Base-by-base conservation (phyloP, 1,140 invertebrate genomes). In the Aphelenchoides besseyi region DNA sequence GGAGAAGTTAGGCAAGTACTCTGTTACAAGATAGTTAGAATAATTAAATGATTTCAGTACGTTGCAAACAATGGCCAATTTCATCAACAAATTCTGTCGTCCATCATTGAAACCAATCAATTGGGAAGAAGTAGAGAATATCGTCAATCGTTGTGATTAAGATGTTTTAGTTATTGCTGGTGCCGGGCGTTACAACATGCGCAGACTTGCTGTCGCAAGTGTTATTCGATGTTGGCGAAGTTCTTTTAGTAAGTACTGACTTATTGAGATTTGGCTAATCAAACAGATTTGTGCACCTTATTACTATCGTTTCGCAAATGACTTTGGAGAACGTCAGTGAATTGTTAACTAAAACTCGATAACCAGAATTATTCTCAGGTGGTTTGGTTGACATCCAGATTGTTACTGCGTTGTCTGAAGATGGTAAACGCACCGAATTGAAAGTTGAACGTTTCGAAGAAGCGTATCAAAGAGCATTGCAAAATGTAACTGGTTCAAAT, bases 271-370 rank as follows among this genome's bases (percentile, higher is more conserved):
- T n/a, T n/a, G n/a, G n/a, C n/a, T n/a, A n/a, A n/a, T n/a, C n/a
- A n/a, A n/a, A n/a, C n/a, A n/a, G n/a, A n/a, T 75, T 3, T 71
- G 72, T 37, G 57, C 74, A 16, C 75, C 75, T 3, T 76, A 64
- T 69, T 77, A 77, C 55, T 79, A 73, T 37, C 76, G 75, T 18
- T 77, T 77, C 37, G 76, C 74, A 8, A 77, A 77, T 55, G 75
- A 77, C 48, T 77, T 75, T 71, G 74, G 74, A 28, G 74, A 59
- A 33, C 41, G 23, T 12, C 41, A 12, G 41, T 48, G 12, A 12
- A 48, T 48, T 48, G 41, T 48, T 67, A 23, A 52, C n/a, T 55
- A 29, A n/a, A n/a, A n/a, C n/a, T n/a, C n/a, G n/a, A n/a, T n/a
- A n/a, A n/a, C n/a, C n/a, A n/a, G n/a, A n/a, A n/a, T n/a, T n/a